Base-by-base conservation (phyloP, 2,113 vertebrate species). In the Cynoglossus semilaevis region DNA sequence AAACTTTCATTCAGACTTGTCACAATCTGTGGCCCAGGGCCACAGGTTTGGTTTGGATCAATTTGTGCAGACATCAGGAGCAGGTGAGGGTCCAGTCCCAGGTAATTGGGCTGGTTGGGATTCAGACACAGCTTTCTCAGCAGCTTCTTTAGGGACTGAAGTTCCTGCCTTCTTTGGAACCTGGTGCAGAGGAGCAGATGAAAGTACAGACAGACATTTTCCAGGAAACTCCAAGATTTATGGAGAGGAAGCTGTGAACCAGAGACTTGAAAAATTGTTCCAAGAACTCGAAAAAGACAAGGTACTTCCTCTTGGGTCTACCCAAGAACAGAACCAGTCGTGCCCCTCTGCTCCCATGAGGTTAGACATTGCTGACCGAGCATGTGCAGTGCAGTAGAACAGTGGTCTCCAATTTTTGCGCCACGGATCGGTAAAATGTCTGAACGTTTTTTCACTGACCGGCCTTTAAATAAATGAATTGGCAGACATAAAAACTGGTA, bases 231-330 rank as follows among this genome's bases (percentile, higher is more conserved):
- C 94, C 89, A 94, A 98, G 89, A 93, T 97, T 83, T 96, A 94
- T 82, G 96, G 97, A 95, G 95, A 98, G 82, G 94, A 98, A 88
- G 93, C 94, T 88, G 92, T 95, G 87, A 98, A 98, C 90, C 92
- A 93, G 88, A 93, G 92, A 93, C 93, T 94, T 84, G 95, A 93
- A 92, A 91, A 92, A 70, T 95, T 97, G 88, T 97, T 94, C 90
- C 93, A 92, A 85, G 94, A 94, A 84, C 88, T 93, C 94, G 94
- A 93, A 81, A 92, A 94, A 91, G 92, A 96, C 84, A 93, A 98
- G 96, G 95, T 98, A 97, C 83, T 70, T 29, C 6, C 22, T 29
- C 3, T 29, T 29, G 22, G 22, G 3, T 29, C 22, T 50, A 87
- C 86, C 89, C 88, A 86, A 70, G 79, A 76, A 65, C 48, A 51